phyloP scores from a whole-genome alignment of 2,797 vertebrate genomes.

The Anas georgica region DNA sequence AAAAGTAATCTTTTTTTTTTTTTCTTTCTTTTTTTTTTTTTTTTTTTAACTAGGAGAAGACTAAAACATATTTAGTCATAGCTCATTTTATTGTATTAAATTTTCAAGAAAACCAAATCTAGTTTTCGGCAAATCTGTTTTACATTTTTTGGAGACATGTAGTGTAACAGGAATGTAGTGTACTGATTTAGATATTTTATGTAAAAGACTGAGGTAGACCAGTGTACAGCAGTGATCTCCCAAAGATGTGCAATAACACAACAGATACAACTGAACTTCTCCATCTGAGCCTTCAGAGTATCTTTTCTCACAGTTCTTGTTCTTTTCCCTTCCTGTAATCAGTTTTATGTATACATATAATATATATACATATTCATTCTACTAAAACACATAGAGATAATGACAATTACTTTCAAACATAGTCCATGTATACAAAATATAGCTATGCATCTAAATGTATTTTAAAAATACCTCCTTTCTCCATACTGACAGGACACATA shows the following conservation, averaged over 20 bases:
- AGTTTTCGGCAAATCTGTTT: not conserved
- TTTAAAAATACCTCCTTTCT: not conserved
- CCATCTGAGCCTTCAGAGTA: not conserved
- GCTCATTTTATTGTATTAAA: not conserved
- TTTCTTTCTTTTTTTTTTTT: too few relatives aligned
- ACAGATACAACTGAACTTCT: not conserved
- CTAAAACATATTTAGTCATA: not conserved
- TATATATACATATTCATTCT: too few relatives aligned
- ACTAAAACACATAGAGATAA: not conserved
- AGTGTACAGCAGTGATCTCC: not conserved
- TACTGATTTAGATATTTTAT: not conserved
- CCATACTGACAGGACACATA: not conserved
- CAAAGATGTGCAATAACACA: not conserved
- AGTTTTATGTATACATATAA: not conserved
- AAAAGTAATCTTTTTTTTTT: not conserved
- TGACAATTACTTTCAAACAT: not conserved
- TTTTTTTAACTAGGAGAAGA: not conserved
- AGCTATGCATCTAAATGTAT: not conserved
- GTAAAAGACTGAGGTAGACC: not conserved
- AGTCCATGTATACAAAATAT: not conserved
- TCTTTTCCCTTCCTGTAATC: not conserved
- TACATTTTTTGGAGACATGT: not conserved
- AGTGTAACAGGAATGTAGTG: not conserved
- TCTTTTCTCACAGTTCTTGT: not conserved
- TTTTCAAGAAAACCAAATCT: not conserved